These are phyloP conservation scores for Hydrocynus forskahlii DNA, from an alignment of 2,797 vertebrate genomes.

Conservation along the genomic window DNA sequence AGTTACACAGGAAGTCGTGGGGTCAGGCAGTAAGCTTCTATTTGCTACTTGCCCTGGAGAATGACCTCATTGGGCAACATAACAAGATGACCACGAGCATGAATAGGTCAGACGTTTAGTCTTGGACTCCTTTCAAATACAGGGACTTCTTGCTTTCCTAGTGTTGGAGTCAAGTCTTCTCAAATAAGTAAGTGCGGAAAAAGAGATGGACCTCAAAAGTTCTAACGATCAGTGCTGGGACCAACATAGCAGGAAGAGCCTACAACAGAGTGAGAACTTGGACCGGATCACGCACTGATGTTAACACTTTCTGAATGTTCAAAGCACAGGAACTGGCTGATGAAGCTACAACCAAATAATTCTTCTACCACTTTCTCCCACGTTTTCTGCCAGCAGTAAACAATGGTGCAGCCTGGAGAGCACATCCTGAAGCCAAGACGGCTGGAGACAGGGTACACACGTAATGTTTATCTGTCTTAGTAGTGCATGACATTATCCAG, in stretches of 20 bases:
- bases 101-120: not conserved
- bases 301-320: not conserved
- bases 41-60: not conserved
- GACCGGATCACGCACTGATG: not conserved
- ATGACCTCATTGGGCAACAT: conserved; percentile 16
- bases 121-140: not conserved
- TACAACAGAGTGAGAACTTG: not conserved
- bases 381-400: too few species aligned
- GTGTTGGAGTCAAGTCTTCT: not conserved
- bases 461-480: conserved; percentile 15
- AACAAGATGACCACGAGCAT: not conserved
- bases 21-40: conserved; percentile 21
- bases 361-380: not conserved
- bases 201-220: not conserved
- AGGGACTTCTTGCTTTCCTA: not conserved
- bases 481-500: conserved; percentile 23
- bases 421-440: not conserved
- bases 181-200: not conserved
- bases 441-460: not conserved
- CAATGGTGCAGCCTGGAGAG: not conserved
- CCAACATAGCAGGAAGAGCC: not conserved
- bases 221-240: not conserved
- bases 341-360: not conserved
- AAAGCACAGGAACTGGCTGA: not conserved
- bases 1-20: conserved; percentile 27